phyloP scores from a whole-genome alignment of 2,113 vertebrate genomes.

The Potamarius usumacintae region DNA sequence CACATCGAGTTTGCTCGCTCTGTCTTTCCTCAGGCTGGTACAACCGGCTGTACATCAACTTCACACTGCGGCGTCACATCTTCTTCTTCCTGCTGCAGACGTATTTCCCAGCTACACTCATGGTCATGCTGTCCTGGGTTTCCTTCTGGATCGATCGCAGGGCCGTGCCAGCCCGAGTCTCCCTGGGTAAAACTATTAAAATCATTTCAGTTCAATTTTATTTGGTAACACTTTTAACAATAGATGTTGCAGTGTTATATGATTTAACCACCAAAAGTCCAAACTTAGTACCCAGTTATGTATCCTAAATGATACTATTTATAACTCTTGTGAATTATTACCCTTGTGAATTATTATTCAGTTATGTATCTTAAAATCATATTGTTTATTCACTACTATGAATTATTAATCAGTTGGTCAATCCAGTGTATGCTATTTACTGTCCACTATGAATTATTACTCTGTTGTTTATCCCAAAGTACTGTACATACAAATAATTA shows the following conservation, averaged over 20 bases:
- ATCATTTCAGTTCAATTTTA: neutral
- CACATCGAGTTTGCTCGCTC: neutral
- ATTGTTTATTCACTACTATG: neutral
- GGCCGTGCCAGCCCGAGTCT: slow-evolving; percentile 93
- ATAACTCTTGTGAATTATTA: neutral
- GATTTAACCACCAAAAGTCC: neutral
- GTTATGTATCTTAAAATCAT: neutral
- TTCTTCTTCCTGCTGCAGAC: slow-evolving; percentile 96
- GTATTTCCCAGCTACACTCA: slow-evolving; percentile 89
- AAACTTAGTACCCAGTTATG: neutral
- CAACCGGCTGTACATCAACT: slow-evolving; percentile 93
- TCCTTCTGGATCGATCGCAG: slow-evolving; percentile 93
- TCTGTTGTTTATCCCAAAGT: neutral
- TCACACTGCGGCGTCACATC: slow-evolving; percentile 88
- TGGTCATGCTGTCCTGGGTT: slow-evolving; percentile 96
- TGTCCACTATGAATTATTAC: too few relatives aligned
- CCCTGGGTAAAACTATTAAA: slow-evolving; percentile 79
- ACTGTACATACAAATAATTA: too few relatives aligned
- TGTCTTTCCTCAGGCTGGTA: slow-evolving; percentile 83
- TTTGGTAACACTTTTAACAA: neutral
- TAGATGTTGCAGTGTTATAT: neutral
- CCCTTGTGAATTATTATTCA: neutral
- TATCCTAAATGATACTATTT: neutral
- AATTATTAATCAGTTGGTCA: neutral
- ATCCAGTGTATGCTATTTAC: neutral